These are phyloP conservation scores for Oxyura jamaicensis DNA, from an alignment of 2,113 vertebrate genomes.

Conservation along the genomic window DNA sequence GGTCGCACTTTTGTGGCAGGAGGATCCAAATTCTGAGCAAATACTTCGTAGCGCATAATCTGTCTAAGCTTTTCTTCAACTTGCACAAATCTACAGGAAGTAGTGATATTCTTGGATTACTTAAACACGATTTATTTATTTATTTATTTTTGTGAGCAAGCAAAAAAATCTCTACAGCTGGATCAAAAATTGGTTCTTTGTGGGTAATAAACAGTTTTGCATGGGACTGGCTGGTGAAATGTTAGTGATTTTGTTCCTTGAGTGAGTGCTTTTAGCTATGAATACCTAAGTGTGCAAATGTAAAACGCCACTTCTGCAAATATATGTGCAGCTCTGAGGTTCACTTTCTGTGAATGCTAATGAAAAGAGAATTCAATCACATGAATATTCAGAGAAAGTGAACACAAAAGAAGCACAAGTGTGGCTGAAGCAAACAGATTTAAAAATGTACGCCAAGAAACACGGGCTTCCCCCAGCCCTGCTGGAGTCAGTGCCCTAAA, in stretches of 20 bases:
- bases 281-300: slow-evolving; percentile 58
- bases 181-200: slow-evolving; percentile 27
- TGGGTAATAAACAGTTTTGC: slow-evolving; percentile 40
- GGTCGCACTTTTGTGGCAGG: neutral
- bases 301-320: slow-evolving; percentile 14
- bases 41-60: neutral
- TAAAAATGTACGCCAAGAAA: neutral
- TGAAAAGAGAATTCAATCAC: slow-evolving; percentile 33
- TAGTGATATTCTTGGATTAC: slow-evolving; percentile 4
- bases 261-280: slow-evolving; percentile 42
- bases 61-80: slow-evolving; percentile 1
- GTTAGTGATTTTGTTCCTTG: neutral
- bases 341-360: slow-evolving; percentile 55
- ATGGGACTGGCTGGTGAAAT: slow-evolving; percentile 15
- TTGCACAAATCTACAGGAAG: neutral
- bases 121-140: neutral
- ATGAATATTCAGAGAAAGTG: slow-evolving; percentile 57
- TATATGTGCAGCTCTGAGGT: slow-evolving; percentile 21
- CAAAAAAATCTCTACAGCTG: neutral
- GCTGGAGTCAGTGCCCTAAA: neutral
- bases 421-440: slow-evolving; percentile 3
- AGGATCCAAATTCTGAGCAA: slow-evolving; percentile 36
- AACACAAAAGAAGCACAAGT: slow-evolving; percentile 46
- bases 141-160: neutral
- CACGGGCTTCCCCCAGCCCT: fast-evolving